Percentiles rank a stretch among this genome's conserved stretches.
These are phyloP conservation scores for Amphiura filiformis DNA, from an alignment of 35 echinoderm and acorn worm genomes.

Conservation along the genomic window DNA sequence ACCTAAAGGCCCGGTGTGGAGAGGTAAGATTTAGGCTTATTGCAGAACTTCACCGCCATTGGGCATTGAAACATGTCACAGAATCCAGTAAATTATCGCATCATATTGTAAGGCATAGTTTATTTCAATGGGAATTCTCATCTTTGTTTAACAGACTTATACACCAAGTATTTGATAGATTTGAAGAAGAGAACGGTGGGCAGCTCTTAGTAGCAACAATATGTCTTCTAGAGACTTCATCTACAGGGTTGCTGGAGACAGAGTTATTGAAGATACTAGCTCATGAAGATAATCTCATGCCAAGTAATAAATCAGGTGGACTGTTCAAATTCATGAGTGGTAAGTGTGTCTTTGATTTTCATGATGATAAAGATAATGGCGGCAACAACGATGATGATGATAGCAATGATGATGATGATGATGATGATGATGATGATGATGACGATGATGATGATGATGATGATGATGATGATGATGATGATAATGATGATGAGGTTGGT, in stretches of 20 bases:
- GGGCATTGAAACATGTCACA: too few relatives aligned
- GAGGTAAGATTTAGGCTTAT: too few relatives aligned
- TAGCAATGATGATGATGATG: neutral
- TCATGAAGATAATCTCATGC: constrained; percentile 73
- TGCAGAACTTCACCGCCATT: too few relatives aligned
- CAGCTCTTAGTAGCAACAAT: constrained; percentile 59
- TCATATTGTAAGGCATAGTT: too few relatives aligned
- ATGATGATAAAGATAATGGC: constrained; percentile 51
- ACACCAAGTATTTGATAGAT: constrained; percentile 63
- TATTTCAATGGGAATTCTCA: too few relatives aligned
- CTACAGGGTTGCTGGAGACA: constrained; percentile 62
- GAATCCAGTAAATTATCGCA: too few relatives aligned
- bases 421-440: neutral
- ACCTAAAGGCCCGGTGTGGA: too few relatives aligned
- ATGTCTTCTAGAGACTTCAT: constrained; percentile 71
- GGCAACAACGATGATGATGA: neutral
- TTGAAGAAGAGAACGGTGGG: constrained; percentile 88
- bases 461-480: neutral
- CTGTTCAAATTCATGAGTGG: too few relatives aligned
- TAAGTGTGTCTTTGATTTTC: too few relatives aligned
- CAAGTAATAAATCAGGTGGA: constrained; percentile 16
- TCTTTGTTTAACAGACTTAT: constrained; percentile 37
- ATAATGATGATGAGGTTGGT: too few relatives aligned
- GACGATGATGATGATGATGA: constrained; percentile 4
- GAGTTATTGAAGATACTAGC: constrained; percentile 72